Base-by-base conservation (phyloP, 1,140 invertebrate species). In the Gryon sp. region DNA sequence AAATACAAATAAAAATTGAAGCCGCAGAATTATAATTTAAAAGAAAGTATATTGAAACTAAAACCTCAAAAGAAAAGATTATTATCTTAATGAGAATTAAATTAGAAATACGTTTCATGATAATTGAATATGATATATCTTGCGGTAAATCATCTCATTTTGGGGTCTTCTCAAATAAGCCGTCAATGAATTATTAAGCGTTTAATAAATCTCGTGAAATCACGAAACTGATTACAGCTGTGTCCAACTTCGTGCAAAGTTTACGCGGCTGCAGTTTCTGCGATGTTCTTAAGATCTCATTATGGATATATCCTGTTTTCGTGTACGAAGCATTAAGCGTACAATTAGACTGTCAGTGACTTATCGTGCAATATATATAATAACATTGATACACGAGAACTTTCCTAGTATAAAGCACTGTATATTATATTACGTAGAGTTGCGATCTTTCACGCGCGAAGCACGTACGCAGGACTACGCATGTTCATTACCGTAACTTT, bases 271-370 rank as follows among this genome's bases (percentile, higher is more conserved):
- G 32, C 20, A 1, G 24, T 26, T 59, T 5, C 32, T 12, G 16
- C 57, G 40, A 55, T 63, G 40, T 38, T 55, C 40, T 63, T 16
- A 8, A 73, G 69, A 72, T 72, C 68, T 72, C 57, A 63, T 72
- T 72, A 72, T 28, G 46, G 68, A 73, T 48, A 45, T 73, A 43
- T 65, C 59, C 55, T 46, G 40, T 45, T 62, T 70, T 62, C 55
- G 65, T 65, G 70, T 60, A 62, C 40, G 26, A n/a, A 32, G 32
- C 52, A 57, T 55, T 75, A 59, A 77, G 48, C 55, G 14, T 73
- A 57, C 65, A 66, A 81, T 81, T 74, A 81, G 66, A 60, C 77
- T 79, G 73, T 81, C 79, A 73, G 77, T 76, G 73, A 76, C 73
- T 76, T 79, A 79, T 76, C 66, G 60, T 46, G 18, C 32, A 19